These are phyloP conservation scores for Lemur catta DNA, from an alignment of 2,797 vertebrate species.

Conservation along the genomic window DNA sequence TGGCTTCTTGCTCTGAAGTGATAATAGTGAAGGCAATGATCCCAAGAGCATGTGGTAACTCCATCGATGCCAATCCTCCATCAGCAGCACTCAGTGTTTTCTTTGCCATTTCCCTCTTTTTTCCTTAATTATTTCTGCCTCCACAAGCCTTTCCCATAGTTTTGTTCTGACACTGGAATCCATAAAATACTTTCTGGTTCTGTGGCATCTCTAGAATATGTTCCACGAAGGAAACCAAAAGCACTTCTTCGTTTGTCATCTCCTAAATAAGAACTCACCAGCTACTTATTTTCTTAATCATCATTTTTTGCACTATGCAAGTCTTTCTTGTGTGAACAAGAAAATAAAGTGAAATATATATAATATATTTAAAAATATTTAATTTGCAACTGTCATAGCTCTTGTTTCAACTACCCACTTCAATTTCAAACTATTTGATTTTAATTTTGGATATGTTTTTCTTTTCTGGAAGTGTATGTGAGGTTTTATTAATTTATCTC, in stretches of 20 bases:
- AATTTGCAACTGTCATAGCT: not conserved
- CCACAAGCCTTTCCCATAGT: not conserved
- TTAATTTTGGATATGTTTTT: not conserved
- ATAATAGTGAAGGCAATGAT: not conserved
- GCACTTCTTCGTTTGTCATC: not conserved
- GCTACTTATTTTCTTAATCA: not conserved
- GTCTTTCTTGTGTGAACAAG: not conserved
- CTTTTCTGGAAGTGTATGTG: not conserved
- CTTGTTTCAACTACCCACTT: not conserved
- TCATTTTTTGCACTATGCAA: not conserved
- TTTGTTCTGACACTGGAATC: not conserved
- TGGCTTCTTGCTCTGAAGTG: not conserved
- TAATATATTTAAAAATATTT: not conserved
- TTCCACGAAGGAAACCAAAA: not conserved
- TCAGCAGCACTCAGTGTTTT: not conserved
- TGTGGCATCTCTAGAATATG: not conserved
- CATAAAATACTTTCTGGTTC: not conserved
- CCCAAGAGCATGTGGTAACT: too few species aligned
- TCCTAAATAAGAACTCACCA: not conserved
- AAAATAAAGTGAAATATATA: not conserved
- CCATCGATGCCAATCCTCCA: rapidly evolving
- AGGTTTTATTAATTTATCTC: slow-evolving; percentile 39
- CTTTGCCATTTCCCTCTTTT: not conserved
- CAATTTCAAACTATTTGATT: not conserved
- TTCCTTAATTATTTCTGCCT: not conserved